A percentile compares a stretch with the other conserved stretches of the same genome.
Evolutionary conservation across 1,140 invertebrate genomes (phyloP).

Genomic region (Trichonephila clavipes): DNA sequence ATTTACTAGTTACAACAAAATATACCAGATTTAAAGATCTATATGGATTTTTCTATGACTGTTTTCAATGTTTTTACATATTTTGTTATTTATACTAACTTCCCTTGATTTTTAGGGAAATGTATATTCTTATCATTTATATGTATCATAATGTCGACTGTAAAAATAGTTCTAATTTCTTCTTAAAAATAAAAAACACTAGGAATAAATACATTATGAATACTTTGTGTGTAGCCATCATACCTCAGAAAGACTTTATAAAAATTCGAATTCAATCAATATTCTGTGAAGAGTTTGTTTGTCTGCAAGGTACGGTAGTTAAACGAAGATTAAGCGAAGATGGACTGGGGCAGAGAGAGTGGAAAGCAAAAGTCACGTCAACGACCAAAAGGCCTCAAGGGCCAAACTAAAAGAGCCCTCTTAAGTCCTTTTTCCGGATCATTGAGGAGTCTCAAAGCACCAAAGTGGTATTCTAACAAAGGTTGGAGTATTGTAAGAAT

Average conservation of each 20-base stretch:
- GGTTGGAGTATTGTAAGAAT: not conserved
- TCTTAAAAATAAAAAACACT: too few relatives aligned
- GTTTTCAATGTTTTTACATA: too few relatives aligned
- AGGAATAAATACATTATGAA: too few relatives aligned
- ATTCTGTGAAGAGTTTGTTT: not conserved
- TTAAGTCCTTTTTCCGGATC: constrained; percentile 24
- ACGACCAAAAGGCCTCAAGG: not conserved
- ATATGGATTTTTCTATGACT: too few relatives aligned
- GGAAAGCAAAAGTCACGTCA: not conserved
- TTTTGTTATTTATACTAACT: too few relatives aligned
- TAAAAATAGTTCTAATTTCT: too few relatives aligned
- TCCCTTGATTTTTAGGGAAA: too few relatives aligned
- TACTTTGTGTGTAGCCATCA: too few relatives aligned
- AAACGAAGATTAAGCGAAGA: constrained; percentile 26
- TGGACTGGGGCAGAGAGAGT: not conserved
- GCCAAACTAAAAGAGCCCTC: not conserved
- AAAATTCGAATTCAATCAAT: constrained; percentile 33
- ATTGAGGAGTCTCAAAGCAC: not conserved
- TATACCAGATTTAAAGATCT: too few relatives aligned
- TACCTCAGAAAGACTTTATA: not conserved
- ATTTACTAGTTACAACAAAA: too few relatives aligned
- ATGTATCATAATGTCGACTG: too few relatives aligned
- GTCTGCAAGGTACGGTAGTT: not conserved
- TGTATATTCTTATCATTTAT: too few relatives aligned
- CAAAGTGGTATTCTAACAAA: not conserved